These are phyloP conservation scores for Seladonia tumulorum DNA, from an alignment of 2,888 invertebrate genomes.

Conservation along the genomic window DNA sequence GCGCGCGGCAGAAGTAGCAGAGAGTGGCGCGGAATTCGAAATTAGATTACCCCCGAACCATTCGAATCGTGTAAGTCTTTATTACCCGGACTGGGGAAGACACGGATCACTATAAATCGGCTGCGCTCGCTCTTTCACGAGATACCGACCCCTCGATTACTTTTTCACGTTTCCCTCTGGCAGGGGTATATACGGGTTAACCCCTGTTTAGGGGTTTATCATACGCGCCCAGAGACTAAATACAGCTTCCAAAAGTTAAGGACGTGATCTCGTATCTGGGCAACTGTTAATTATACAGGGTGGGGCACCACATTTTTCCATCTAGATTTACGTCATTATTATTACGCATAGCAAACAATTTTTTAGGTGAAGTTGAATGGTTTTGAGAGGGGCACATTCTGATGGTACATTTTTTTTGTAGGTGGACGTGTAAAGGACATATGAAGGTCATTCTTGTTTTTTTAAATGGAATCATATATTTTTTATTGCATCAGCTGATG, in stretches of 20 bases:
- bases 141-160: not conserved
- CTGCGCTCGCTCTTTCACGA: not conserved
- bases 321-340: no score
- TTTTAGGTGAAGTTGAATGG: no score
- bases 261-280: not conserved
- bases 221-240: not conserved
- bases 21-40: constrained; percentile 37
- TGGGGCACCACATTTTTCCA: no score
- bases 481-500: no score
- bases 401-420: no score
- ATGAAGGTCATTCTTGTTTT: no score
- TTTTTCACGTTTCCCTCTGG: not conserved
- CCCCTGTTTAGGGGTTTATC: not conserved
- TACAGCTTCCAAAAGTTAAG: not conserved
- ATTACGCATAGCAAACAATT: no score
- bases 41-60: constrained; percentile 20
- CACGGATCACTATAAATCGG: constrained; percentile 22
- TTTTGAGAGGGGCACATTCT: no score
- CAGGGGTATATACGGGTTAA: not conserved
- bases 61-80: constrained; percentile 32
- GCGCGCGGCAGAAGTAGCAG: not conserved
- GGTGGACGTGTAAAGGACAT: no score
- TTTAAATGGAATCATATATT: no score
- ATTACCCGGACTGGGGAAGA: constrained; percentile 8
- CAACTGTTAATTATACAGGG: not conserved